Conservation (phyloP, 2,888 invertebrate genomes). For the Drosophila mimica region DNA sequence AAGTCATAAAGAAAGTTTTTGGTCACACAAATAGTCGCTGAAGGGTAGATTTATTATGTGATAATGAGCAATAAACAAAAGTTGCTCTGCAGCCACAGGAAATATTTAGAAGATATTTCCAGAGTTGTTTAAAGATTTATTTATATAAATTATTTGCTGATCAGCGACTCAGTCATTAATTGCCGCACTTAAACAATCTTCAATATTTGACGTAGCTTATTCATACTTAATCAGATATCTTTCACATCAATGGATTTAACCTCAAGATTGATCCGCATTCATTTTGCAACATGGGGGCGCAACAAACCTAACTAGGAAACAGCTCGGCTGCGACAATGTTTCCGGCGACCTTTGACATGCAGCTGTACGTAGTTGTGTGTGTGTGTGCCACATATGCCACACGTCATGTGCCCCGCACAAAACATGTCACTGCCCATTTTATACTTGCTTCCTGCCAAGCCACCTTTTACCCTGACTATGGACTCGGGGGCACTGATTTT, state of each 20-base stretch:
- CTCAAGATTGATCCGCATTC: constrained; percentile 49
- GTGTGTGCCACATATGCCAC: constrained; percentile 61
- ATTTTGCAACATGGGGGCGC: constrained; percentile 46
- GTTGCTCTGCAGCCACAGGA: background rate
- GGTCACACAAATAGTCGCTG: constrained; percentile 3
- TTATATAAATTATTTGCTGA: background rate
- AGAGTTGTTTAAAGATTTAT: background rate
- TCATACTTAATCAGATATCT: constrained; percentile 34
- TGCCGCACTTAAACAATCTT: background rate
- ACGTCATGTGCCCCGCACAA: constrained; percentile 72
- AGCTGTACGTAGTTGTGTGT: constrained; percentile 51
- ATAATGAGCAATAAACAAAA: constrained; percentile 11
- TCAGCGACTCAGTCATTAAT: background rate
- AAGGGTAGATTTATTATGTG: constrained; percentile 21
- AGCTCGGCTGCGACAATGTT: constrained; percentile 48
- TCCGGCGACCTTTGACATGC: constrained; percentile 64
- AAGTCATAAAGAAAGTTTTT: constrained; percentile 32
- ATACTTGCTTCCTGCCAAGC: constrained; percentile 71
- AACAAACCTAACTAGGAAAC: constrained; percentile 5
- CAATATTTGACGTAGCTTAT: constrained; percentile 8
- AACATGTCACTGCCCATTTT: constrained; percentile 76
- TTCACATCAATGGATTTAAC: constrained; percentile 36
- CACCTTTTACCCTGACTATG: constrained; percentile 56
- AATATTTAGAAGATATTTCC: background rate
- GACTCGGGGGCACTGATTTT: constrained; percentile 25